Percentiles rank a stretch among this genome's conserved stretches.
These are phyloP conservation scores for Beris morrisii DNA, from an alignment of 2,888 invertebrate species.

Conservation along the genomic window DNA sequence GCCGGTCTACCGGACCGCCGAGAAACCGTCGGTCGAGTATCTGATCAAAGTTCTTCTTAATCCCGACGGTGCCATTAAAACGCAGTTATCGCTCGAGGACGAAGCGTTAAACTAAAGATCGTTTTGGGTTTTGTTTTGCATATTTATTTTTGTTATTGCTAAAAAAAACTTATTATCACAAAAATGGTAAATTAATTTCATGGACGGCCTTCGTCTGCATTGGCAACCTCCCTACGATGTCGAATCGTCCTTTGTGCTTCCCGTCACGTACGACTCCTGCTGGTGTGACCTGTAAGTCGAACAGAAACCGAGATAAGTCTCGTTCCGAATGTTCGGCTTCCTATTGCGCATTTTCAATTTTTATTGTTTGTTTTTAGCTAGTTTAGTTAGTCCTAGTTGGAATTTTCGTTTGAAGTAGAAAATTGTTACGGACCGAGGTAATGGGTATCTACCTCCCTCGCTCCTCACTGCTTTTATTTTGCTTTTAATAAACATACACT, in stretches of 20 bases:
- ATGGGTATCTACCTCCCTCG: too few species aligned
- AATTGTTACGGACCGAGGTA: too few species aligned
- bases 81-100: not conserved
- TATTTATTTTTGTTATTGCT: not conserved
- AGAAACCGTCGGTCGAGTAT: slow-evolving; percentile 60
- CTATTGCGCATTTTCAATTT: too few species aligned
- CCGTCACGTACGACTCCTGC: not conserved
- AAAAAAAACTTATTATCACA: slow-evolving; percentile 1
- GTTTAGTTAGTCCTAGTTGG: too few species aligned
- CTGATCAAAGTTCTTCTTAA: slow-evolving; percentile 56
- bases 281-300: slow-evolving; percentile 1
- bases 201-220: not conserved
- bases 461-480: too few species aligned
- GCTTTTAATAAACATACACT: too few species aligned
- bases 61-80: slow-evolving; percentile 42
- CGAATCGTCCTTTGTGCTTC: slow-evolving; percentile 11
- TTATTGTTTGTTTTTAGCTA: too few species aligned
- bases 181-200: not conserved
- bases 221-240: slow-evolving; percentile 8
- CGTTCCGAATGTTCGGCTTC: too few species aligned
- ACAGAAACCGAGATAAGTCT: too few species aligned
- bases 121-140: not conserved
- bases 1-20: slow-evolving; percentile 57
- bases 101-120: not conserved
- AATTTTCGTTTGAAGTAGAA: too few species aligned